Base-by-base conservation (phyloP, 2,888 invertebrate genomes). In the Dasysyrphus albostriatus region DNA sequence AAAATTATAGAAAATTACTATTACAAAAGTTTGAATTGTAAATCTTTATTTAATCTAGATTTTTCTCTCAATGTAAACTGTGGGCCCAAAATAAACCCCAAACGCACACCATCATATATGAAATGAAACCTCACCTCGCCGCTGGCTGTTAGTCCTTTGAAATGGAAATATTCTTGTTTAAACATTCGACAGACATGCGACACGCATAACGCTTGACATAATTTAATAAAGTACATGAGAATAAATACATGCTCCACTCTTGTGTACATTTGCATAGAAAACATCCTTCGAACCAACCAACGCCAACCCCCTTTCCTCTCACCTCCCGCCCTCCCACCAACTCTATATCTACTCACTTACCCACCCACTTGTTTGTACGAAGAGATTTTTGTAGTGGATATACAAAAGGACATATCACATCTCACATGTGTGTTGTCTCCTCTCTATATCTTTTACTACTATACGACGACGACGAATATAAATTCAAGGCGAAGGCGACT, bases 111-210 rank as follows among this genome's bases (percentile, higher is more conserved):
- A 67, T 54, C 70, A 58, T 2, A 24, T 24, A 24, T 24, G 24
- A 3, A 24, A 24, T 19, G 58, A 37, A 75, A 49, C 70, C 56
- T 44, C 39, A 29, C 47, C 39, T 39, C 54, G 39, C 54, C 67
- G 0, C 29, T 24, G 42, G 39, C 42, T 44, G 65, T 63, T 39
- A 63, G 79, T 83, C 74, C 87, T 87, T 83, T 87, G 87, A 83
- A 87, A 87, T 87, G 87, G 87, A 87, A 83, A 87, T 87, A 83
- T 87, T 78, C 75, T 87, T 87, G 83, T 83, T 87, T 87, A 83
- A 87, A 87, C 87, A 87, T 87, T 87, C 87, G 87, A 83, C 87
- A 87, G 83, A 83, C 87, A 83, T 82, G 85, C 85, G 82, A 85
- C 69, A 69, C 85, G 82, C 87, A 87, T 87, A 87, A 87, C 83